Percentiles rank a stretch among this genome's conserved stretches.
These are phyloP conservation scores for Anneissia japonica DNA, from an alignment of 35 echinoderm and acorn worm genomes.

Conservation along the genomic window DNA sequence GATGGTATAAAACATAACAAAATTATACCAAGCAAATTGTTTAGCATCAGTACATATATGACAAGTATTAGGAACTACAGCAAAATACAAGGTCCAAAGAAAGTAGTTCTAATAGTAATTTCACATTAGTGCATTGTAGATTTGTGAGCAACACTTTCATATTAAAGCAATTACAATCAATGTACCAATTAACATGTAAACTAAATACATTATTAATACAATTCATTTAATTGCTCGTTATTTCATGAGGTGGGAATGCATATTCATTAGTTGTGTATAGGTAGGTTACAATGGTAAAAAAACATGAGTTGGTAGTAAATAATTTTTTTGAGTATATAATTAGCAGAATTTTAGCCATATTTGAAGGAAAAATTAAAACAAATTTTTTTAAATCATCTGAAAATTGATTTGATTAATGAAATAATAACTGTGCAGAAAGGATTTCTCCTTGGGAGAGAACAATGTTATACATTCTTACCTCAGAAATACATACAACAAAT, in stretches of 20 bases:
- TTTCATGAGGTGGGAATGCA: not conserved
- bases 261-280: not conserved
- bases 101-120: not conserved
- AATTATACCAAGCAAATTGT: not conserved
- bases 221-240: not conserved
- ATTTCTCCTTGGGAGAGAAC: too few species aligned
- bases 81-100: not conserved
- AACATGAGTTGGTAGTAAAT: not conserved
- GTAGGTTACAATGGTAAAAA: too few species aligned
- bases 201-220: not conserved
- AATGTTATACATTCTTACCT: not conserved
- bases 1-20: not conserved
- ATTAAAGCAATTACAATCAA: not conserved
- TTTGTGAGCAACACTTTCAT: not conserved
- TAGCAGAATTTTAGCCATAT: not conserved
- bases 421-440: too few species aligned
- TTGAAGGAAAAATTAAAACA: too few species aligned
- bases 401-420: too few species aligned
- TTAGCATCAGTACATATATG: not conserved
- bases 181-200: not conserved
- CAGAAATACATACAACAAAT: not conserved
- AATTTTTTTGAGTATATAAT: not conserved
- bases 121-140: not conserved
- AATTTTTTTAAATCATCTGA: too few species aligned
- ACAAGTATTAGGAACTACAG: not conserved